Evolutionary conservation across 2,888 invertebrate genomes (phyloP).

Genomic region (Diarsia mendica): DNA sequence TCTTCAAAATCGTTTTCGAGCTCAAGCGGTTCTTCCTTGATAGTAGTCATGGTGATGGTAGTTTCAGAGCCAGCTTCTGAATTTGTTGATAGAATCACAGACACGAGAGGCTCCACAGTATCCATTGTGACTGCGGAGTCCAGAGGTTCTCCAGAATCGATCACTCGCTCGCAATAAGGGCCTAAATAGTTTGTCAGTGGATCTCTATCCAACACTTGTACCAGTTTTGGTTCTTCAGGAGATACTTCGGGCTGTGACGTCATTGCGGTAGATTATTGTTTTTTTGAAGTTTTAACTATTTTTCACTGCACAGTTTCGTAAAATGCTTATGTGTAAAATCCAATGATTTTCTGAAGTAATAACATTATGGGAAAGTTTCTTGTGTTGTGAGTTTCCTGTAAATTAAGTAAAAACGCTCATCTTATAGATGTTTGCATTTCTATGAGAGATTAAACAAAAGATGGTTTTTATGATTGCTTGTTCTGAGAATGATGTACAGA

Average conservation of each 20-base stretch:
- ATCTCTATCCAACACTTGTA: not conserved
- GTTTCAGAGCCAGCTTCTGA: not conserved
- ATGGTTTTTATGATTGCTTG: too few relatives aligned
- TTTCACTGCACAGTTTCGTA: not conserved
- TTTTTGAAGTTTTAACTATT: not conserved
- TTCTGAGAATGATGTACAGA: too few relatives aligned
- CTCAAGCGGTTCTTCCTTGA: not conserved
- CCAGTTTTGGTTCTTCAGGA: not conserved
- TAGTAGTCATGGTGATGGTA: not conserved
- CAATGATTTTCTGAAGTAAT: not conserved
- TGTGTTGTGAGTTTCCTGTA: not conserved
- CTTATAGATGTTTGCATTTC: not conserved
- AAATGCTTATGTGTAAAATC: not conserved
- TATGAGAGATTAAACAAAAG: too few relatives aligned
- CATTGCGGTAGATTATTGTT: not conserved
- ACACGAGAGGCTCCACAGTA: not conserved
- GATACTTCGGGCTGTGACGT: not conserved
- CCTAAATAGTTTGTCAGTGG: not conserved
- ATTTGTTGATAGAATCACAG: not conserved
- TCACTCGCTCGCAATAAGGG: not conserved
- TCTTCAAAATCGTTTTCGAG: not conserved
- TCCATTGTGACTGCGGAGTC: not conserved
- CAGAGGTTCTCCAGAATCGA: not conserved
- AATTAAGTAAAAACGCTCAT: not conserved
- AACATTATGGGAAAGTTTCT: not conserved